These are phyloP conservation scores for Xestia sexstrigata DNA, from an alignment of 2,888 invertebrate genomes.

Conservation along the genomic window DNA sequence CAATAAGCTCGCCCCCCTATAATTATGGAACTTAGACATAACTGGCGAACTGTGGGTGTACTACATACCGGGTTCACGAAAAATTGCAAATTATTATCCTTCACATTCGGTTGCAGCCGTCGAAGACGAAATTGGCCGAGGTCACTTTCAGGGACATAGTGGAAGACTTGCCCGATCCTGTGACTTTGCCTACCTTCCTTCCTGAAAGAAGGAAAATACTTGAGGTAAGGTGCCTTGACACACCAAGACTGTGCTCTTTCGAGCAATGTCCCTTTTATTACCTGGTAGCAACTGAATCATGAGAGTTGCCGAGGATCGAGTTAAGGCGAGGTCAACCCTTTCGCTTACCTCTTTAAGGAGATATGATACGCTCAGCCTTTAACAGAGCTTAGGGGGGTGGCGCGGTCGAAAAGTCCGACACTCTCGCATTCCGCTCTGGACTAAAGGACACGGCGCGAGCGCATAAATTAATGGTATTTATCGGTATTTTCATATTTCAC, in stretches of 20 bases:
- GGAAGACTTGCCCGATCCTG: slow-evolving; percentile 85
- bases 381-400: too few species aligned
- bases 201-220: slow-evolving; percentile 84
- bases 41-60: background rate
- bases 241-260: background rate
- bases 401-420: too few species aligned
- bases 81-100: background rate
- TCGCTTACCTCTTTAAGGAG: too few species aligned
- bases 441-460: too few species aligned
- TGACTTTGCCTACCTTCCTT: slow-evolving; percentile 73
- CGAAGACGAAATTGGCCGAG: slow-evolving; percentile 84
- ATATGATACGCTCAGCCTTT: too few species aligned
- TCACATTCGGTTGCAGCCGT: slow-evolving; percentile 76
- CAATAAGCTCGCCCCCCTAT: background rate
- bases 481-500: too few species aligned
- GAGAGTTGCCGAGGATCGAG: background rate
- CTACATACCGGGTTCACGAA: background rate
- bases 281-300: background rate
- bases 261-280: background rate
- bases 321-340: background rate
- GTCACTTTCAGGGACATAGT: slow-evolving; percentile 83
- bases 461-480: too few species aligned
- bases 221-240: slow-evolving; percentile 73
- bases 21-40: background rate
- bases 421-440: too few species aligned